Evolutionary conservation across 2,797 vertebrate species (phyloP).

Genomic region (Mormyrus hasselquistii): DNA sequence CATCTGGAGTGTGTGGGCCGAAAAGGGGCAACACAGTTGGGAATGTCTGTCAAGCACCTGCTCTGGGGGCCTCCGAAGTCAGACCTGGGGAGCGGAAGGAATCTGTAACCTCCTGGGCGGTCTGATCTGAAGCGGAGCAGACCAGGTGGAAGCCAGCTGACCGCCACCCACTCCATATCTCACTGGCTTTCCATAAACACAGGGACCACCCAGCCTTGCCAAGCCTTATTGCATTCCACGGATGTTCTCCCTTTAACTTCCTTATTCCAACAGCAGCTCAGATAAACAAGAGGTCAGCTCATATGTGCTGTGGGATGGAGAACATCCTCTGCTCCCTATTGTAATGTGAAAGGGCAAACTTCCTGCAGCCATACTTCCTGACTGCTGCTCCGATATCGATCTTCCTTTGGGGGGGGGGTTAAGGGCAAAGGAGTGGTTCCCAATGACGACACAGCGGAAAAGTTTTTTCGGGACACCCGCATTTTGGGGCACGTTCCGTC

Average conservation of each 20-base stretch:
- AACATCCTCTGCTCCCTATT: background rate
- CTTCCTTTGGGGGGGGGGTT: background rate
- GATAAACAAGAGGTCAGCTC: background rate
- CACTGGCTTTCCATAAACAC: background rate
- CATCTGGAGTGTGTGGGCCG: conserved; percentile 32
- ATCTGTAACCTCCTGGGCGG: background rate
- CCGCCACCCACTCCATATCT: background rate
- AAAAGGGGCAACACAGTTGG: background rate
- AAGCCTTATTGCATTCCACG: background rate
- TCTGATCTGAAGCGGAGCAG: background rate
- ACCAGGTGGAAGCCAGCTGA: background rate
- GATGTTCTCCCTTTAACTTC: background rate
- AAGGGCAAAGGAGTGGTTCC: background rate
- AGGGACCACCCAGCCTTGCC: background rate
- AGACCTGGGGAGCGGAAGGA: background rate
- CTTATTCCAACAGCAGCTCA: background rate
- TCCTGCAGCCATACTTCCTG: background rate
- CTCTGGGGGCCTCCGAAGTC: background rate
- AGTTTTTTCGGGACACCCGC: background rate
- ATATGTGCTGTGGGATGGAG: background rate
- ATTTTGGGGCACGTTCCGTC: background rate
- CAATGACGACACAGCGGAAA: background rate
- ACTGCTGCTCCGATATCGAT: background rate
- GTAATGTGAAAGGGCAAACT: background rate
- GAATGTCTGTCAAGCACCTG: conserved; percentile 10